These are phyloP conservation scores for Drosophila kuntzei DNA, from an alignment of 2,888 invertebrate genomes.

Conservation along the genomic window DNA sequence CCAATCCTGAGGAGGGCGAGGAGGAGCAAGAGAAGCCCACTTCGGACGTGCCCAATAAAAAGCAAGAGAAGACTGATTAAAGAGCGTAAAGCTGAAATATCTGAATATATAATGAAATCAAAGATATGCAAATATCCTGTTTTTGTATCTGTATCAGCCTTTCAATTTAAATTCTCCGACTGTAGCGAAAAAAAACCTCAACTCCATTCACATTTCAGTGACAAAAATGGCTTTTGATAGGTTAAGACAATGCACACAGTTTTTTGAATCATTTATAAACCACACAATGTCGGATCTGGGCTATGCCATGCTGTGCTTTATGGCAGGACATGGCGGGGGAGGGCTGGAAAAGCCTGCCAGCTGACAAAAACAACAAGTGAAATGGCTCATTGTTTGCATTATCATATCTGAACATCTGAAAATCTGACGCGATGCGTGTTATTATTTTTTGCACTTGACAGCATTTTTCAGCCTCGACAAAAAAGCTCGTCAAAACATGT, in stretches of 20 bases:
- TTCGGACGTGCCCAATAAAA: slow-evolving; percentile 19
- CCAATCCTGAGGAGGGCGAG: slow-evolving; percentile 1
- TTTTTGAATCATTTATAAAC: slow-evolving; percentile 52
- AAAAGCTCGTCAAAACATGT: slow-evolving; percentile 24
- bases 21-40: slow-evolving; percentile 13
- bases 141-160: background rate
- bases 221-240: slow-evolving; percentile 56
- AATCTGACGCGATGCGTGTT: slow-evolving; percentile 74
- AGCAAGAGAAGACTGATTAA: slow-evolving; percentile 40
- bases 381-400: slow-evolving; percentile 65
- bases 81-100: background rate
- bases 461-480: slow-evolving; percentile 45
- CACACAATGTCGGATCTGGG: slow-evolving; percentile 29
- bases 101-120: slow-evolving; percentile 16
- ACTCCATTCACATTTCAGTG: slow-evolving; percentile 40
- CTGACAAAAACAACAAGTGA: slow-evolving; percentile 38
- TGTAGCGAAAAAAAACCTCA: slow-evolving; percentile 18
- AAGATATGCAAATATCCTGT: background rate
- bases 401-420: slow-evolving; percentile 68
- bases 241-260: slow-evolving; percentile 58
- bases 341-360: slow-evolving; percentile 16
- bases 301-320: background rate
- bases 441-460: slow-evolving; percentile 71
- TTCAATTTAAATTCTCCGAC: slow-evolving; percentile 10
- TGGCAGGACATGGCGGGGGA: background rate